Conservation (phyloP, 1,140 invertebrate species). For the Hycleus phaleratus region DNA sequence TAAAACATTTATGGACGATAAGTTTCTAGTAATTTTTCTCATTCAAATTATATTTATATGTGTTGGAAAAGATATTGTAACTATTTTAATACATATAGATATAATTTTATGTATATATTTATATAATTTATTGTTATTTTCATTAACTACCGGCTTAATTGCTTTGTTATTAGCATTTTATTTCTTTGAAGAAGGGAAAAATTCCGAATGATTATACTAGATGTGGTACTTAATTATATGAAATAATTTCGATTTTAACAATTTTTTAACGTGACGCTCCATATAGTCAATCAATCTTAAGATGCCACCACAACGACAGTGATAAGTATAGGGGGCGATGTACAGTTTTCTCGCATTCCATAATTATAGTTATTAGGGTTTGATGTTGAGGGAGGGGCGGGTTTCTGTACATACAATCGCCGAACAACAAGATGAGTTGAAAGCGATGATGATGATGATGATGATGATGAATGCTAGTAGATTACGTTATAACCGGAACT, state of each 20-base stretch:
- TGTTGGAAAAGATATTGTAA: too few species aligned
- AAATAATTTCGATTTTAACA: too few species aligned
- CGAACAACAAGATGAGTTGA: conserved; percentile 9
- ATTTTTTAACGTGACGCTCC: too few species aligned
- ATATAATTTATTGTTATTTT: conserved; percentile 4
- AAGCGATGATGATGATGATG: neutral
- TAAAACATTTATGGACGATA: conserved; percentile 3
- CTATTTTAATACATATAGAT: too few species aligned
- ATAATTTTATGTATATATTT: too few species aligned
- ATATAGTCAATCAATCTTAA: too few species aligned
- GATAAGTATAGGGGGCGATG: conserved; percentile 17
- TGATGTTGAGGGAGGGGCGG: neutral
- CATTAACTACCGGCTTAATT: neutral
- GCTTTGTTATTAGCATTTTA: neutral
- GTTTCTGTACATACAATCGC: neutral
- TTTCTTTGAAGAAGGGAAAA: too few species aligned
- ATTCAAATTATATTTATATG: too few species aligned
- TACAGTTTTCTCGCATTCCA: conserved; percentile 19
- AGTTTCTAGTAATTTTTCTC: neutral
- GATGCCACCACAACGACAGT: conserved; percentile 6
- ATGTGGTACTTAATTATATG: too few species aligned
- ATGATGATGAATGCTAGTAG: too few species aligned
- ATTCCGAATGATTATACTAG: too few species aligned
- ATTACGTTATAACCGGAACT: neutral
- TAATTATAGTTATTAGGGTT: conserved; percentile 17